A percentile compares a stretch with the other conserved stretches of the same genome.
These are phyloP conservation scores for Zhuqinia jingwanae DNA, from an alignment of 2,888 invertebrate species.

Conservation along the genomic window DNA sequence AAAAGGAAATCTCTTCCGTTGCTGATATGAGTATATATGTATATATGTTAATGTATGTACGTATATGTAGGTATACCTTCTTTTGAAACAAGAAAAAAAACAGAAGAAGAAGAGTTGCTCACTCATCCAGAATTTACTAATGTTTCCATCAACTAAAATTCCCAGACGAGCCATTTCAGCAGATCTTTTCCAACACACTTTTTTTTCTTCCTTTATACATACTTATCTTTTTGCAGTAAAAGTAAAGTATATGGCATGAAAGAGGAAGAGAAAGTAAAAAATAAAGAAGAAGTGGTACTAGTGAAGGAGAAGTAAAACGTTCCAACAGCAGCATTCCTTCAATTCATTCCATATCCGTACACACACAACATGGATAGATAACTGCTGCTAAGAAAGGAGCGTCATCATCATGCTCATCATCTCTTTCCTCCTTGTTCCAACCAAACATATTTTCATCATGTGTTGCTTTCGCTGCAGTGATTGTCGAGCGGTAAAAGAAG, in stretches of 20 bases:
- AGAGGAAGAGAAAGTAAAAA: not conserved
- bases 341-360: not conserved
- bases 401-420: constrained; percentile 19
- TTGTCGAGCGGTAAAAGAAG: constrained; percentile 17
- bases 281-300: not conserved
- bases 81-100: not conserved
- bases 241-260: constrained; percentile 47
- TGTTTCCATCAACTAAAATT: constrained; percentile 76
- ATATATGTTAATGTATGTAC: no score
- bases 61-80: not conserved
- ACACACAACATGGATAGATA: not conserved
- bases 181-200: constrained; percentile 72
- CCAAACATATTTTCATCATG: constrained; percentile 52
- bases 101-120: constrained; percentile 36
- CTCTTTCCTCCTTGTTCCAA: not conserved
- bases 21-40: not conserved
- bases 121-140: constrained; percentile 78
- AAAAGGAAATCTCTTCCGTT: constrained; percentile 24
- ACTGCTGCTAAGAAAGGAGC: not conserved
- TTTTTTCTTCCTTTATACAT: constrained; percentile 58
- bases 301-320: constrained; percentile 42
- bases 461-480: constrained; percentile 37
- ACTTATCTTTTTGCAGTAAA: constrained; percentile 51
- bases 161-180: constrained; percentile 77
- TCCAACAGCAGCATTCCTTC: constrained; percentile 21